phyloP scores from a whole-genome alignment of 2,888 invertebrate species.

The Epirrita christyi region DNA sequence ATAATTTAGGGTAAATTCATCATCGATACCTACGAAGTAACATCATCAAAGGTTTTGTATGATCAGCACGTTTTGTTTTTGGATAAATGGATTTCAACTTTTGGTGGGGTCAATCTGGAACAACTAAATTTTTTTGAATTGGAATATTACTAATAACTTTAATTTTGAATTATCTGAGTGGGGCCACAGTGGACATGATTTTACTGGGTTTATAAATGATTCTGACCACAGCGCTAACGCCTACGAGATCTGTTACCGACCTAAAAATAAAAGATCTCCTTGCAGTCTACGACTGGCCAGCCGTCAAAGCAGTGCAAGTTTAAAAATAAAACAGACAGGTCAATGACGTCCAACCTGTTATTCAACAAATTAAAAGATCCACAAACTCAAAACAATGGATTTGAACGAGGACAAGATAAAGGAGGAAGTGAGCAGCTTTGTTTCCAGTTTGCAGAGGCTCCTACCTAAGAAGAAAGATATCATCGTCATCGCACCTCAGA shows the following conservation, averaged over 20 bases:
- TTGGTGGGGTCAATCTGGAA: too few relatives aligned
- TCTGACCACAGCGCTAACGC: too few relatives aligned
- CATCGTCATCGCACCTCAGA: conserved; percentile 55
- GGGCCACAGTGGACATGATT: too few relatives aligned
- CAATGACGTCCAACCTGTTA: conserved; percentile 74
- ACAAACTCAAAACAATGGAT: conserved; percentile 68
- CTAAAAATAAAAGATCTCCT: conserved; percentile 65
- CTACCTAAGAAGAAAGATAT: conserved; percentile 73
- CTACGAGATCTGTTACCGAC: conserved; percentile 43
- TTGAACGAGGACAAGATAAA: conserved; percentile 70
- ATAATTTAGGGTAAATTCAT: too few relatives aligned
- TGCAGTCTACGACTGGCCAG: conserved; percentile 68
- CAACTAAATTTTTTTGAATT: too few relatives aligned
- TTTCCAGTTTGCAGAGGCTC: conserved; percentile 65
- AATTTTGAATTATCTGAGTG: too few relatives aligned
- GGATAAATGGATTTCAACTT: too few relatives aligned
- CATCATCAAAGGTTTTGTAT: too few relatives aligned
- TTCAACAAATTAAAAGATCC: conserved; percentile 55
- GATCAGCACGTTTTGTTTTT: too few relatives aligned
- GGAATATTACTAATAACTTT: too few relatives aligned
- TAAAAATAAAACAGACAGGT: conserved; percentile 72
- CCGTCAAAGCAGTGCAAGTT: conserved; percentile 53
- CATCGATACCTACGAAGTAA: too few relatives aligned
- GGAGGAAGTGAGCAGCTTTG: conserved; percentile 70
- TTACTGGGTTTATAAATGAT: too few relatives aligned